phyloP scores from a whole-genome alignment of 2,113 vertebrate genomes.

The Ivindomyrus marchei region DNA sequence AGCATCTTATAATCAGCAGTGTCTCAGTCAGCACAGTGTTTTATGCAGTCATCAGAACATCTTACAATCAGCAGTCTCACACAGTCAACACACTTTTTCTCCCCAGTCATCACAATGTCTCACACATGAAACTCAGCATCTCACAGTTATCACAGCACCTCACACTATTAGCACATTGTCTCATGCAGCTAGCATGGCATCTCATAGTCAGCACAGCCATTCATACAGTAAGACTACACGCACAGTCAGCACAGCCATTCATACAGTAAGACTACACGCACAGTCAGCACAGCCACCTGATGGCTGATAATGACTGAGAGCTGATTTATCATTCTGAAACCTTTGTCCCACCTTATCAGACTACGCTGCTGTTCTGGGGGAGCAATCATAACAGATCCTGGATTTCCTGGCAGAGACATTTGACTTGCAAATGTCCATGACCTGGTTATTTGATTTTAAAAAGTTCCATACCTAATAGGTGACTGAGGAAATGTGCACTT shows the following conservation, averaged over 20 bases:
- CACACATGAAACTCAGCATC: background rate
- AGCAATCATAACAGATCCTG: conserved; percentile 20
- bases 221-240: background rate
- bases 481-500: background rate
- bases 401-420: conserved; percentile 41
- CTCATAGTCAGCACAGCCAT: background rate
- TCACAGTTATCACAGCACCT: background rate
- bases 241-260: no score
- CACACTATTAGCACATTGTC: background rate
- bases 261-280: no score
- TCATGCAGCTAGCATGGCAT: background rate
- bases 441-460: conserved; percentile 33
- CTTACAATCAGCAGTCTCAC: background rate
- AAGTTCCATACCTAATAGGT: background rate
- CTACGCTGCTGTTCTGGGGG: background rate
- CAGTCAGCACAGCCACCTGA: no score
- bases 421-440: conserved; percentile 43
- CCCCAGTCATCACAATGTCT: background rate
- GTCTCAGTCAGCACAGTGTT: background rate
- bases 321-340: conserved; percentile 25
- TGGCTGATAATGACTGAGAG: background rate
- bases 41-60: background rate
- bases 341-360: conserved; percentile 43
- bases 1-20: background rate
- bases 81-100: background rate